phyloP scores from a whole-genome alignment of 2,797 vertebrate species.

The Sebastes itinus region DNA sequence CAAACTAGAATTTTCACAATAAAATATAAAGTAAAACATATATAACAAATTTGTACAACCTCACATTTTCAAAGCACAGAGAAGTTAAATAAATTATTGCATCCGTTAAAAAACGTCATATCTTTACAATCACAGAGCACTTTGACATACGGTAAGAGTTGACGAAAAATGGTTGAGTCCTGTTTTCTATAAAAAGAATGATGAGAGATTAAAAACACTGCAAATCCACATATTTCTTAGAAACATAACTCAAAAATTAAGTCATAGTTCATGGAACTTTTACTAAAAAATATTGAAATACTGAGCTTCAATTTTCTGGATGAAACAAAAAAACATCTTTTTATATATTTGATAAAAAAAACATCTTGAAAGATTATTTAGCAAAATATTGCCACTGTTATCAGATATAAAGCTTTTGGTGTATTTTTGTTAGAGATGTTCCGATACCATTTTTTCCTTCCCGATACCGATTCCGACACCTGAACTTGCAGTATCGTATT shows the following conservation, averaged over 20 bases:
- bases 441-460: too few relatives aligned
- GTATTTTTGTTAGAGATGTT: background rate
- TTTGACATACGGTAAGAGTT: background rate
- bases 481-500: too few relatives aligned
- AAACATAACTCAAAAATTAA: background rate
- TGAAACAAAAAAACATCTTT: background rate
- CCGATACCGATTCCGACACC: too few relatives aligned
- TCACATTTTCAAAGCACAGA: constrained; percentile 6
- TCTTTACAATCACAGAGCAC: constrained; percentile 23
- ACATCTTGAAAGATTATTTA: background rate
- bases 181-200: background rate
- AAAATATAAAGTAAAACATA: background rate
- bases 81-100: constrained; percentile 22
- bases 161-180: background rate
- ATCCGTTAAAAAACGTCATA: constrained; percentile 7
- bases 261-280: background rate
- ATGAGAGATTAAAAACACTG: background rate
- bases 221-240: background rate
- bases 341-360: background rate
- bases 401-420: constrained; percentile 19
- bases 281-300: background rate
- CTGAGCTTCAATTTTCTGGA: background rate
- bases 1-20: constrained; percentile 6
- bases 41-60: background rate
- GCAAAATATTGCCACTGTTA: background rate